phyloP scores from a whole-genome alignment of 1,140 invertebrate species.

The Drosophila repletoides region DNA sequence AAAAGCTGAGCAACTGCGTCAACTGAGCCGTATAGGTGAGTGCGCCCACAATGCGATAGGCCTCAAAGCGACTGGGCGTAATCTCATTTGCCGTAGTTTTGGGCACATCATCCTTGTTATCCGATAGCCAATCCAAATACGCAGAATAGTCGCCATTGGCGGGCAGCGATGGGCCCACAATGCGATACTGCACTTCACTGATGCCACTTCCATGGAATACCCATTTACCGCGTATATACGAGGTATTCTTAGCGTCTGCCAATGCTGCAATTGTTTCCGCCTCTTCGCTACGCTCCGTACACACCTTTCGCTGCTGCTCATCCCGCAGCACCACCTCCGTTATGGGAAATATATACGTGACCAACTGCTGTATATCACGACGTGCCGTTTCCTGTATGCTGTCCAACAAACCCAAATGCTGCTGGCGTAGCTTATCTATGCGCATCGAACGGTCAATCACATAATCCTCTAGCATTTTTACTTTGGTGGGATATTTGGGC shows the following conservation, averaged over 20 bases:
- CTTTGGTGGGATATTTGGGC: conserved; percentile 85
- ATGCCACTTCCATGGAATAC: conserved; percentile 86
- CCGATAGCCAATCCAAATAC: conserved; percentile 88
- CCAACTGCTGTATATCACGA: conserved; percentile 86
- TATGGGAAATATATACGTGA: conserved; percentile 89
- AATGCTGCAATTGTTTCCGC: conserved; percentile 87
- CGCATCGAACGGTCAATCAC: conserved; percentile 83
- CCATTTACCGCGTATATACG: conserved; percentile 89
- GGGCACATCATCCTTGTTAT: conserved; percentile 86
- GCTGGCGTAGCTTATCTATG: conserved; percentile 83
- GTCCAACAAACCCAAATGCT: conserved; percentile 83
- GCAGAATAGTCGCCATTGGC: conserved; percentile 88
- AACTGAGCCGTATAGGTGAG: conserved; percentile 92
- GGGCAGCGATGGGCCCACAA: conserved; percentile 89
- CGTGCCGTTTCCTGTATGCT: conserved; percentile 85
- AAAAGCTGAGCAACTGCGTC: conserved; percentile 89
- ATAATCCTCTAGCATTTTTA: conserved; percentile 85
- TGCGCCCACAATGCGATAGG: conserved; percentile 89
- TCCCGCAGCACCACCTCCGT: conserved; percentile 69
- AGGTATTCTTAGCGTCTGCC: conserved; percentile 89
- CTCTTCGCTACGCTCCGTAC: conserved; percentile 76
- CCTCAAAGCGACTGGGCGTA: conserved; percentile 85
- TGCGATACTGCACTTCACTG: conserved; percentile 87
- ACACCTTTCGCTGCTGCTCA: conserved; percentile 55
- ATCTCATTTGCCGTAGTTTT: conserved; percentile 82